Evolutionary conservation across 2,888 invertebrate species (phyloP), one percentile per base, ranked within the genome.

Genomic region (Cylloceria caligata): DNA sequence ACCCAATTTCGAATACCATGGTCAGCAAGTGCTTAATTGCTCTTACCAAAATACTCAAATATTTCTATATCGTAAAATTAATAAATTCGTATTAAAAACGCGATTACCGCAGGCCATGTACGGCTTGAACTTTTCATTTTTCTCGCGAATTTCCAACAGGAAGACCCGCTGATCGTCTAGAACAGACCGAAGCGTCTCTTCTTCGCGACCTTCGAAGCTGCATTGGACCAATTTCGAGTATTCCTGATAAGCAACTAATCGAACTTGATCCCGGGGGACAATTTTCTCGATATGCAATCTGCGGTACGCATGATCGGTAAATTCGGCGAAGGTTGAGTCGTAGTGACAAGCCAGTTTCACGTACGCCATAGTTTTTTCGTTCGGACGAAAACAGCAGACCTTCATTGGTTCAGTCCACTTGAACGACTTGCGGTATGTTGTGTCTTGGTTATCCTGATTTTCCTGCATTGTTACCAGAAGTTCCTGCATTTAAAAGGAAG

Each of bases 171-270:
- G 42, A 45, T 49, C 45, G 57, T 21, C 62, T 24, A 81, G 30
- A 19, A 89, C 80, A 60, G 52, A 93, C 68, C 90, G 90, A 80
- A 93, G 93, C 86, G 88, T 92, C 60, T 94, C 93, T 3, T 94
- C 92, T 52, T 95, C 95, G 64, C 93, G 93, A 0, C 93, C 94
- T 82, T 96, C 96, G 88, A 95, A 96, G 76, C 96, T 96, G 81
- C 94, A 94, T 83, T 96, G 95, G 30, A 97, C 94, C 9, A 95
- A 94, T 83, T 96, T 96, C 79, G 94, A 94, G 60, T 93, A 92
- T 73, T 94, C 94, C 88, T 96, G 95, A 88, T 96, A 97, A 74
- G 94, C 94, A 21, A 97, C 96, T 30, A 97, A 93, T 4, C 97
- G 95, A 88, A 96, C 96, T 83, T 95, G 95, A 68, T 95, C 94